phyloP scores from a whole-genome alignment of 2,888 invertebrate species.

The Cephus rjabovi region DNA sequence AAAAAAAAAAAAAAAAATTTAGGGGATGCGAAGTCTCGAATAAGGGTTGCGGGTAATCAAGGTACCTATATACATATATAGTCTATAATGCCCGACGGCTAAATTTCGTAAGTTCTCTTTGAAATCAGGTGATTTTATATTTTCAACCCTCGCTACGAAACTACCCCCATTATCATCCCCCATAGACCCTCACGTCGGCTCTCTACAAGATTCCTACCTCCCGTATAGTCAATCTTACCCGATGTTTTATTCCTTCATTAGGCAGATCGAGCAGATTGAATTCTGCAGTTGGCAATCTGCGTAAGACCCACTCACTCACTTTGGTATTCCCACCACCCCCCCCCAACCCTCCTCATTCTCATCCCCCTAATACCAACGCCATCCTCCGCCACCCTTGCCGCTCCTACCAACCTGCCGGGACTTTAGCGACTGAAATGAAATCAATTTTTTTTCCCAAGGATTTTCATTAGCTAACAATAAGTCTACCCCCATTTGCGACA shows the following conservation, averaged over 20 bases:
- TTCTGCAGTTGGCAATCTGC: slow-evolving; percentile 35
- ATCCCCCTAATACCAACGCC: slow-evolving; percentile 13
- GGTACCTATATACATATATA: neutral
- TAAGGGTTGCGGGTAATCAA: neutral
- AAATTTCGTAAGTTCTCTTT: neutral
- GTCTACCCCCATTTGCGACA: neutral
- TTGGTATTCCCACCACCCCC: slow-evolving; percentile 11
- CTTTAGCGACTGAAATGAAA: slow-evolving; percentile 14
- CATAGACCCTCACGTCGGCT: neutral
- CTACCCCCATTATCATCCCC: no score
- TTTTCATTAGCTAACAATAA: slow-evolving; percentile 33
- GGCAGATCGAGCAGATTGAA: slow-evolving; percentile 58
- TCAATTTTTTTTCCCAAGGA: slow-evolving; percentile 36
- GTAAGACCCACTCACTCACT: slow-evolving; percentile 21
- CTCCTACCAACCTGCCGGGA: neutral
- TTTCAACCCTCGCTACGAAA: neutral
- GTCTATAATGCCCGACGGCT: neutral
- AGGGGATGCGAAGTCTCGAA: neutral
- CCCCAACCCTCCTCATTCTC: neutral
- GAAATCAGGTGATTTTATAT: neutral
- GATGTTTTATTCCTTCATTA: slow-evolving; percentile 60
- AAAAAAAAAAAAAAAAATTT: no score
- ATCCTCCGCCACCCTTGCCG: slow-evolving; percentile 16
- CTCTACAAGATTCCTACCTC: neutral
- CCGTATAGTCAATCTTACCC: neutral